Evolutionary conservation across 2,113 vertebrate genomes (phyloP).

Genomic region (Burhinus bistriatus): DNA sequence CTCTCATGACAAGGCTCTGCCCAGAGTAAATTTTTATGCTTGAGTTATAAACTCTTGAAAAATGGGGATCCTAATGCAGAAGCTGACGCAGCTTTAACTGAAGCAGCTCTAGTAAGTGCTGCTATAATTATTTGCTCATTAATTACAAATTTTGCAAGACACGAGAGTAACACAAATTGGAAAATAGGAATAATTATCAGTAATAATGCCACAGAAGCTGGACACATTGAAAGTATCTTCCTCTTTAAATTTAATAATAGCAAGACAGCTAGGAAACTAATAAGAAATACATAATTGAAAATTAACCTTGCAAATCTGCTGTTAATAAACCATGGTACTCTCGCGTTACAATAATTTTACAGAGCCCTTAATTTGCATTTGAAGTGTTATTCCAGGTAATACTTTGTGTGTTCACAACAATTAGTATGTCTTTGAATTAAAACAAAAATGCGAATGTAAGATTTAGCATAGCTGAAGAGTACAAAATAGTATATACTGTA

Average conservation of each 20-base stretch:
- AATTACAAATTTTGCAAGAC: constrained; percentile 74
- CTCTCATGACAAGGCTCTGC: background rate
- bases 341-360: constrained; percentile 59
- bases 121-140: constrained; percentile 75
- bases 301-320: constrained; percentile 74
- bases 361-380: constrained; percentile 52
- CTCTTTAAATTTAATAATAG: constrained; percentile 74
- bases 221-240: constrained; percentile 67
- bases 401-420: constrained; percentile 37
- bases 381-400: constrained; percentile 62
- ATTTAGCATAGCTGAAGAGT: background rate
- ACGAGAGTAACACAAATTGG: constrained; percentile 72
- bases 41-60: constrained; percentile 68
- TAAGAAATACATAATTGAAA: constrained; percentile 77
- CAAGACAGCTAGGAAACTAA: constrained; percentile 69
- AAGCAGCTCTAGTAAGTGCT: constrained; percentile 63
- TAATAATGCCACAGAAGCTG: constrained; percentile 63
- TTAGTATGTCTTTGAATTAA: background rate
- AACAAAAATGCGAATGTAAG: background rate
- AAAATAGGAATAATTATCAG: constrained; percentile 74
- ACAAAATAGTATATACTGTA: background rate
- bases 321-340: constrained; percentile 66
- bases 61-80: constrained; percentile 55
- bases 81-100: constrained; percentile 67
- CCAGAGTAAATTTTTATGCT: constrained; percentile 60